Conservation (phyloP, 64 coral and sea anemone genomes). For the Montipora efflorescens region DNA sequence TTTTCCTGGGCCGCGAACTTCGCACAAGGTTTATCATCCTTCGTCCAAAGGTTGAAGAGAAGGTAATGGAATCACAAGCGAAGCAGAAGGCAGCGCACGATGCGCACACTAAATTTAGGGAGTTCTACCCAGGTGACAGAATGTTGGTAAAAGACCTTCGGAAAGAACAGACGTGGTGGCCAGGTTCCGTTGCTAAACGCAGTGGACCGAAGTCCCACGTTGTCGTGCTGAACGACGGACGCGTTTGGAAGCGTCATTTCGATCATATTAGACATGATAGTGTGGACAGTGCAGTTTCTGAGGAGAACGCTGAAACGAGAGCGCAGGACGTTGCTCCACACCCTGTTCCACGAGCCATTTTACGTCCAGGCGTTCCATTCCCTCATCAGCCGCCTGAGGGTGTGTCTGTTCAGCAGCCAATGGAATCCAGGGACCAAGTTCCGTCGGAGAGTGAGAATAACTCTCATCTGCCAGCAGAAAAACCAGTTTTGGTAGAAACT, state of each 20-base stretch:
- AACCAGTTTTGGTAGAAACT: too few relatives aligned
- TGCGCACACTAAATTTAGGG: constrained; percentile 13
- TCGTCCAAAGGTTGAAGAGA: constrained; percentile 4
- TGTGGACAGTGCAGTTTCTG: too few relatives aligned
- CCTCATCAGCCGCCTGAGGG: too few relatives aligned
- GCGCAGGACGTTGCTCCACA: too few relatives aligned
- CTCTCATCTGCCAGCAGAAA: too few relatives aligned
- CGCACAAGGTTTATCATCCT: constrained; percentile 16
- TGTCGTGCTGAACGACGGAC: constrained; percentile 40
- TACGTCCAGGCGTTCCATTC: too few relatives aligned
- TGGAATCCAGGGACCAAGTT: too few relatives aligned
- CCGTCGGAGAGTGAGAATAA: too few relatives aligned
- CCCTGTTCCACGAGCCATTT: too few relatives aligned
- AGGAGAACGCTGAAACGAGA: too few relatives aligned
- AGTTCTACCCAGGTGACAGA: constrained; percentile 46
- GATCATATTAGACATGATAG: too few relatives aligned
- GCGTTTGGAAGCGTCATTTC: constrained; percentile 55
- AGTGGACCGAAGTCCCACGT: constrained; percentile 29
- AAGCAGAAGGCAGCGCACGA: constrained; percentile 47
- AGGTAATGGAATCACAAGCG: constrained; percentile 32
- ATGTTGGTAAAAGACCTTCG: background rate
- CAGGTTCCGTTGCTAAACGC: constrained; percentile 27
- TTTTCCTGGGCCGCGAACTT: constrained; percentile 35
- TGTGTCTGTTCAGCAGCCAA: too few relatives aligned
- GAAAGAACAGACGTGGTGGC: constrained; percentile 17